Percentiles rank a stretch among this genome's conserved stretches.
Conservation (phyloP, 2,113 vertebrate genomes). For the Typhlomys cinereus region DNA sequence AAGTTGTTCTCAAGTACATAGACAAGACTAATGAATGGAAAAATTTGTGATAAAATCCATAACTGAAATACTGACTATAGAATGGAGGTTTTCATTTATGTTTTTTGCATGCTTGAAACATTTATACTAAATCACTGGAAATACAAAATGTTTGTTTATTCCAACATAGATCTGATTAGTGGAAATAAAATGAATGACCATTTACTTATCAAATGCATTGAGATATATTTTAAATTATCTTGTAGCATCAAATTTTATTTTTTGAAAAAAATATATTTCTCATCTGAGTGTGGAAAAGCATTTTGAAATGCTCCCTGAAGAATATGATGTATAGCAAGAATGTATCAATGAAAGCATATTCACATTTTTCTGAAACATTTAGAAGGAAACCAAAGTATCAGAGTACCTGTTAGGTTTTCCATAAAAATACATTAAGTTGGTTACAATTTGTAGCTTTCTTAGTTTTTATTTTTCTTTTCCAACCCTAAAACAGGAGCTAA, state of each 20-base stretch:
- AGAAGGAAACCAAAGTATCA: background rate
- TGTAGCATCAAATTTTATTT: background rate
- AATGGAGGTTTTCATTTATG: background rate
- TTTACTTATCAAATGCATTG: constrained; percentile 13
- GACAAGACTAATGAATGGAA: background rate
- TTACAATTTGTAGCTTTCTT: background rate
- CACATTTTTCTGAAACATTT: background rate
- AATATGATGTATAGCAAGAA: background rate
- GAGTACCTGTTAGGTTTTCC: background rate
- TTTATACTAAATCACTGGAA: constrained; percentile 5
- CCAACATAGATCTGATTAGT: background rate
- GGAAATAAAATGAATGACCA: background rate
- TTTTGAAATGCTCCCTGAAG: too few relatives aligned
- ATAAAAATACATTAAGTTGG: background rate
- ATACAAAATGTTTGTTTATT: background rate
- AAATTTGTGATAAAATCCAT: background rate
- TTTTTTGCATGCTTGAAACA: background rate
- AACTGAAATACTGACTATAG: background rate
- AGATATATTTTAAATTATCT: background rate
- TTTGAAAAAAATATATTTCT: constrained; percentile 16
- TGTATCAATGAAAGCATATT: background rate
- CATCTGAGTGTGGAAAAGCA: background rate
- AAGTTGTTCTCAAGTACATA: background rate
- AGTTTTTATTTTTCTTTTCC: background rate
- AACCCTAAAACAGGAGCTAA: background rate